Evolutionary conservation across 2,113 vertebrate species (phyloP), one percentile per base, ranked within the genome.

Genomic region (Pampusana beccarii): DNA sequence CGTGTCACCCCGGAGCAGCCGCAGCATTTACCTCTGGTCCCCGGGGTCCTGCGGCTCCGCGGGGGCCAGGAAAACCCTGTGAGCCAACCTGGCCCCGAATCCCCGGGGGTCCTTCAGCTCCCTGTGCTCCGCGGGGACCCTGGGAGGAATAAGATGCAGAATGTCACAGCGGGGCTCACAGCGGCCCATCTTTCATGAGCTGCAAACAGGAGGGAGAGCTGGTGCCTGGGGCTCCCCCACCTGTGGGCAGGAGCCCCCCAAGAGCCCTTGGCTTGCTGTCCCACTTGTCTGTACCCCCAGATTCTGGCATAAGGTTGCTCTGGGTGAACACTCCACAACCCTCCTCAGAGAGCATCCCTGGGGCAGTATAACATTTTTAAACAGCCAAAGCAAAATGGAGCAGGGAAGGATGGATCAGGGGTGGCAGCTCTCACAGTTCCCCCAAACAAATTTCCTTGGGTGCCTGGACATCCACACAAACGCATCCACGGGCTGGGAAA

Each of bases 51-150:
- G 62, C 95, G 0, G 91, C 98, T 73, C 99, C 99, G 31, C 97
- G 98, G 61, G 83, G 70, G 40, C 99, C 99, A 0, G 95, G 92
- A 57, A 99, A 99, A 40, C 99, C 99, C 56, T 75, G 97, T 67
- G 97, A 91, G n/a, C 99, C 99, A 0, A 62, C 44, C 54, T 98
- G 96, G 40, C 99, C 99, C 85, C 98, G 97, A 36, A 95, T 54
- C 21, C 99, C 99, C 16, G 98, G 97, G 11, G 94, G 95, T 25
- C 99, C 98, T 67, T 65, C 86, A 10, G 97, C 87, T 74, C 99
- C 99, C 25, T 36, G 74, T 38, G 96, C 88, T 70, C 99, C 99
- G 6, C n/a, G 77, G n/a, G 75, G 9, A 73, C 99, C 99, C 99
- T 99, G 57, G 89, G 84, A 70, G 88, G 65, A 94, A 51, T 3